Percentiles rank a stretch among this genome's conserved stretches.
Conservation (phyloP, 2,888 invertebrate genomes). For the Strigamia transsilvanica region DNA sequence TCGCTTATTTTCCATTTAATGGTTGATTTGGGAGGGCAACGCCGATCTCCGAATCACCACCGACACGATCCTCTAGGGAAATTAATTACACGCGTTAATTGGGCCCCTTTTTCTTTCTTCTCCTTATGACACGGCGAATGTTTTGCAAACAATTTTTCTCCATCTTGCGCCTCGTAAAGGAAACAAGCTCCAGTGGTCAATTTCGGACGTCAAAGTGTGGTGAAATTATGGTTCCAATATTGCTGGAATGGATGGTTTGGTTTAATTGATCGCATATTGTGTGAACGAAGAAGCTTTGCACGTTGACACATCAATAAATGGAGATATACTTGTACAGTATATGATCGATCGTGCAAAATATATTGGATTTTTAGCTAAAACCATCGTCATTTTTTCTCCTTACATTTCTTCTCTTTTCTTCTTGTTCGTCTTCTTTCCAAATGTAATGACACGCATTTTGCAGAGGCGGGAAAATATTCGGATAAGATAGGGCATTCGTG, state of each 20-base stretch:
- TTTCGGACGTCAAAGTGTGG: too few relatives aligned
- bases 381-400: neutral
- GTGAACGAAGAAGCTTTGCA: too few relatives aligned
- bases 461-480: neutral
- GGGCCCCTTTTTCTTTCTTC: conserved; percentile 23
- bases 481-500: neutral
- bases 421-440: neutral
- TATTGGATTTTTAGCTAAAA: neutral
- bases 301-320: neutral
- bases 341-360: neutral
- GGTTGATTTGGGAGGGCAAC: conserved; percentile 6
- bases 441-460: conserved; percentile 1
- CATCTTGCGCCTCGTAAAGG: too few relatives aligned
- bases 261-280: too few relatives aligned
- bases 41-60: neutral
- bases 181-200: neutral
- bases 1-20: neutral
- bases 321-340: too few relatives aligned
- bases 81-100: conserved; percentile 37
- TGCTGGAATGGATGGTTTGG: too few relatives aligned
- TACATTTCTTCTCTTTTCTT: neutral
- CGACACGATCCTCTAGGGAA: neutral
- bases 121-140: neutral
- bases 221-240: too few relatives aligned
- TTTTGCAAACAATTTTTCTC: neutral